A percentile compares a stretch with the other conserved stretches of the same genome.
Conservation (phyloP, 2,113 vertebrate species). For the Brienomyrus longianalis region DNA sequence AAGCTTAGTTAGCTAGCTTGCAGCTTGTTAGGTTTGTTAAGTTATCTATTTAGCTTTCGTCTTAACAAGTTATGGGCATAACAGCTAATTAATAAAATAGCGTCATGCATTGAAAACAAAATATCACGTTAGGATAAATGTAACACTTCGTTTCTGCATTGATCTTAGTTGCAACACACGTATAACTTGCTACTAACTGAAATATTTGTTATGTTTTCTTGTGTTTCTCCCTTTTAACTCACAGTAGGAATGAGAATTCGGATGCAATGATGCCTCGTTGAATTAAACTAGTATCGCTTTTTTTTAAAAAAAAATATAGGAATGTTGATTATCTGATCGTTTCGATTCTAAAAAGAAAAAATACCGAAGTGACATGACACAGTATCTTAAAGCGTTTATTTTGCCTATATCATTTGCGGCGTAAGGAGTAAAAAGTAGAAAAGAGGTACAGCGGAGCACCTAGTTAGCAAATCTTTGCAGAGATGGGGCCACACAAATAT, state of each 20-base stretch:
- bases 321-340: neutral
- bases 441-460: neutral
- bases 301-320: neutral
- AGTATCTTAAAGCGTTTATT: neutral
- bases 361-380: neutral
- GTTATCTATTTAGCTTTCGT: neutral
- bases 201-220: neutral
- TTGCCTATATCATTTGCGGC: neutral
- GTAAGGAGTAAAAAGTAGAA: neutral
- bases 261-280: neutral
- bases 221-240: neutral
- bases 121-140: neutral
- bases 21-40: neutral
- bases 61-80: neutral
- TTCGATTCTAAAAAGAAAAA: neutral
- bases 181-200: neutral
- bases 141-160: neutral
- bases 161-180: neutral
- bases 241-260: neutral
- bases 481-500: neutral
- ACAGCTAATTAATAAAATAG: neutral
- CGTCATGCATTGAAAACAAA: neutral
- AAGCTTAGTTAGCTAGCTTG: slow-evolving; percentile 4
- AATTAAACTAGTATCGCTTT: neutral
- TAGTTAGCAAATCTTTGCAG: neutral